phyloP scores from a whole-genome alignment of 2,888 invertebrate species.

The Amaurobius ferox region DNA sequence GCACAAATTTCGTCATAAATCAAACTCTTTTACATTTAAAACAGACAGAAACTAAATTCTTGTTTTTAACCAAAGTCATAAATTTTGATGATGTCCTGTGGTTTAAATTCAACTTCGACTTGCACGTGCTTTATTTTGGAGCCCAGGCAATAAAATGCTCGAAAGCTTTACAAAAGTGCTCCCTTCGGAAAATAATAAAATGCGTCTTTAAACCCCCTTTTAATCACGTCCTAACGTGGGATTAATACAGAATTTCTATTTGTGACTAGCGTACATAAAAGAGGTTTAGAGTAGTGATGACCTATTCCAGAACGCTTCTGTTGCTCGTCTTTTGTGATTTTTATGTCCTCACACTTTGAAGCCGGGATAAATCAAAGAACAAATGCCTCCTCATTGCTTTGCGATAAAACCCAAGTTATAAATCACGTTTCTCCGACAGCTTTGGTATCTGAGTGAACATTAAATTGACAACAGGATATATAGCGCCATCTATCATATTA shows the following conservation, averaged over 20 bases:
- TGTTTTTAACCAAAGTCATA: too few species aligned
- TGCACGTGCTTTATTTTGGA: too few species aligned
- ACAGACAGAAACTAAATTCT: too few species aligned
- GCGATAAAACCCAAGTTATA: slow-evolving; percentile 31
- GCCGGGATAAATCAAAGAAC: slow-evolving; percentile 48
- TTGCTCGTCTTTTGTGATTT: slow-evolving; percentile 37
- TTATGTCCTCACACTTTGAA: slow-evolving; percentile 46
- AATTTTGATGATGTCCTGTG: too few species aligned
- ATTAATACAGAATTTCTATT: slow-evolving; percentile 42
- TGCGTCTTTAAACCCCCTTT: slow-evolving; percentile 29
- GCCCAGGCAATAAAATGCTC: too few species aligned
- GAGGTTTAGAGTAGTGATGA: too few species aligned
- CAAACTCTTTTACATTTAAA: too few species aligned
- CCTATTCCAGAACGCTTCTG: slow-evolving; percentile 57
- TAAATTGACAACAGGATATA: not conserved
- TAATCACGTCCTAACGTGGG: slow-evolving; percentile 41
- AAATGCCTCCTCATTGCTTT: slow-evolving; percentile 35
- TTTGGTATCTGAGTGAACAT: not conserved
- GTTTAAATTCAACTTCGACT: too few species aligned
- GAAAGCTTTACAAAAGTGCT: too few species aligned
- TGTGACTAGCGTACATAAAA: too few species aligned
- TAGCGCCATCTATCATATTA: slow-evolving; percentile 31
- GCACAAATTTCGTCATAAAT: too few species aligned
- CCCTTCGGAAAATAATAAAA: too few species aligned
- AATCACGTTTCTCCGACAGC: slow-evolving; percentile 31